Conservation (phyloP, 2,797 vertebrate species). For the Chaenodraco wilsoni region DNA sequence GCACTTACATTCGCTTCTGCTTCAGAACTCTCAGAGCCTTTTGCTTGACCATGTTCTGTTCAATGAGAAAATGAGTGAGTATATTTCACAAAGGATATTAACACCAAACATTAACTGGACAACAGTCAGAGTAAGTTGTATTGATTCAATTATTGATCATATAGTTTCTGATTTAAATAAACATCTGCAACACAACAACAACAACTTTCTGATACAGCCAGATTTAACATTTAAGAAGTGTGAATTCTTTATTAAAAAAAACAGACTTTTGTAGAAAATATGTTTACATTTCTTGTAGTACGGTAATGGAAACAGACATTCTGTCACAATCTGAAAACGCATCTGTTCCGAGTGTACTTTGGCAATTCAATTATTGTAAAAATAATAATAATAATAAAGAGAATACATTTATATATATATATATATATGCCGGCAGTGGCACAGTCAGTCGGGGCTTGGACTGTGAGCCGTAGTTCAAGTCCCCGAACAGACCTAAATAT, state of each 20-base stretch:
- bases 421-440: too few species aligned
- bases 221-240: background rate
- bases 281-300: background rate
- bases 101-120: background rate
- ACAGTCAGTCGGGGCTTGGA: too few species aligned
- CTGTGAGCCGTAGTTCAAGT: too few species aligned
- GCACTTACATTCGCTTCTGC: slow-evolving; percentile 97
- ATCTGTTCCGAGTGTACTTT: too few species aligned
- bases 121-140: background rate
- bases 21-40: slow-evolving; percentile 96
- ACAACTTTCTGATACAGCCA: background rate
- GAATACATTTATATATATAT: too few species aligned
- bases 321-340: too few species aligned
- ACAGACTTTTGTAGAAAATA: background rate
- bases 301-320: background rate
- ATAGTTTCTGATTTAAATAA: background rate
- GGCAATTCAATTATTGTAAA: too few species aligned
- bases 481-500: too few species aligned
- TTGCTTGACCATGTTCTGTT: slow-evolving; percentile 98
- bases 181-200: background rate
- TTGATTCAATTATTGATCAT: background rate
- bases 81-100: background rate
- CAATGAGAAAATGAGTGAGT: slow-evolving; percentile 35
- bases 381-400: too few species aligned
- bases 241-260: background rate